These are phyloP conservation scores for Xenopus tropicalis DNA, from an alignment of 2,113 vertebrate genomes.

Conservation along the genomic window DNA sequence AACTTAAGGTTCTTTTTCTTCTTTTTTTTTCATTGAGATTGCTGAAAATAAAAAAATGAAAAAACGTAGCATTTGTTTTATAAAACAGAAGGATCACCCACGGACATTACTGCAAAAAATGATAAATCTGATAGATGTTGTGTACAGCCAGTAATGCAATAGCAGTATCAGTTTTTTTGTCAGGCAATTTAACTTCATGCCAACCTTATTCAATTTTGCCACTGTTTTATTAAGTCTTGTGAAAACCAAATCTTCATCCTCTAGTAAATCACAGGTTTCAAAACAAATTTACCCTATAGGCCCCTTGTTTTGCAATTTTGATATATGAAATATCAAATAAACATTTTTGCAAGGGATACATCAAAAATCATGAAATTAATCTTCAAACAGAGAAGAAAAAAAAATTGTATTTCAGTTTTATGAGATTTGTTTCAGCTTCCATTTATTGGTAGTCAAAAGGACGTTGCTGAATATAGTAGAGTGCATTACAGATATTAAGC, in stretches of 20 bases:
- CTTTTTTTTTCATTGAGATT: conserved; percentile 27
- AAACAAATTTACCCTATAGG: conserved; percentile 55
- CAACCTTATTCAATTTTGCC: conserved; percentile 65
- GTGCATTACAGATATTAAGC: conserved; percentile 14
- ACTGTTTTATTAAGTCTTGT: conserved; percentile 64
- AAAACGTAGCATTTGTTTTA: conserved; percentile 40
- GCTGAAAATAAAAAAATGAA: conserved; percentile 41
- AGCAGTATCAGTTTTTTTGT: conserved; percentile 55
- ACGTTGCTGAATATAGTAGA: conserved; percentile 45
- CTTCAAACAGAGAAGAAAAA: conserved; percentile 66
- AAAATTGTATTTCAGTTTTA: conserved; percentile 76
- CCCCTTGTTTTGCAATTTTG: conserved; percentile 63
- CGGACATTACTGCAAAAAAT: conserved; percentile 13
- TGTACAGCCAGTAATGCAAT: conserved; percentile 55
- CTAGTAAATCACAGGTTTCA: conserved; percentile 62
- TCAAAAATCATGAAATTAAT: conserved; percentile 74
- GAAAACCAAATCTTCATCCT: conserved; percentile 51
- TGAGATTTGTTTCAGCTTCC: conserved; percentile 66
- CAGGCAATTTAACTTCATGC: conserved; percentile 68
- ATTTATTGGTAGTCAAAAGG: conserved; percentile 59
- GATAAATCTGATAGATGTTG: conserved; percentile 47
- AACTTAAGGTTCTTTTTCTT: conserved; percentile 30
- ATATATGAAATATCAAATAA: conserved; percentile 72
- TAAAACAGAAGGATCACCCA: conserved; percentile 33
- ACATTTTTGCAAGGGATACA: conserved; percentile 64